Evolutionary conservation across 2,797 vertebrate species (phyloP), one percentile per base, ranked within the genome.

Genomic region (Oreortyx pictus): DNA sequence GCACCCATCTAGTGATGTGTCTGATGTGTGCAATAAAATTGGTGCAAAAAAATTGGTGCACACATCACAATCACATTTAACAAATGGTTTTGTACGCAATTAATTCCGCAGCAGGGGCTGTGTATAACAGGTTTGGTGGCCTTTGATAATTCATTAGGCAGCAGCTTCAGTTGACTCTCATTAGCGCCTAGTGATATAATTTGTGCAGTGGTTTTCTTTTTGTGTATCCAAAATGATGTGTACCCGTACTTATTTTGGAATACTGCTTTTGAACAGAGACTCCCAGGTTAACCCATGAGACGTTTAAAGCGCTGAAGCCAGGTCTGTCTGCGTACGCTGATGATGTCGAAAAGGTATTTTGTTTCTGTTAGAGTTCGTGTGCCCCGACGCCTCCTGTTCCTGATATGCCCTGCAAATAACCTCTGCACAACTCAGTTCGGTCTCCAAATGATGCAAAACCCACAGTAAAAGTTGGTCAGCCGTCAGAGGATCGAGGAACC

Each of bases 241-340:
- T 84, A 20, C 56, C 27, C 1, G 67, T 87, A 22, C 37, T 90
- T 43, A 90, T n/a, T 90, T 56, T 84, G 88, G 68, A 91, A 90
- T 70, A 14, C 59, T 93, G 29, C 56, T 97, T 92, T 96, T 93
- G 70, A 68, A 86, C 80, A 99, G 99, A 97, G 81, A 96, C 97
- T 95, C 99, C 98, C 24, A 98, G 93, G 84, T 97, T 99, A 95
- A 97, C 97, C 71, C 97, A 98, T 5, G 99, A 99, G 96, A 98
- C 98, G 0, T 99, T 99, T 96, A 98, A 92, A 96, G 98, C 98
- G 46, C 97, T 99, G 96, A 98, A 98, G 91, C 99, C 99, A 7
- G 99, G 99, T 37, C 98, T 99, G 12, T 99, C 99, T 31, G 98
- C 98, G 0, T 99, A 99, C 31, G 98, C 98, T 4, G 99, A 99